Evolutionary conservation across 2,888 invertebrate species (phyloP).

Genomic region (Augiades crinisus): DNA sequence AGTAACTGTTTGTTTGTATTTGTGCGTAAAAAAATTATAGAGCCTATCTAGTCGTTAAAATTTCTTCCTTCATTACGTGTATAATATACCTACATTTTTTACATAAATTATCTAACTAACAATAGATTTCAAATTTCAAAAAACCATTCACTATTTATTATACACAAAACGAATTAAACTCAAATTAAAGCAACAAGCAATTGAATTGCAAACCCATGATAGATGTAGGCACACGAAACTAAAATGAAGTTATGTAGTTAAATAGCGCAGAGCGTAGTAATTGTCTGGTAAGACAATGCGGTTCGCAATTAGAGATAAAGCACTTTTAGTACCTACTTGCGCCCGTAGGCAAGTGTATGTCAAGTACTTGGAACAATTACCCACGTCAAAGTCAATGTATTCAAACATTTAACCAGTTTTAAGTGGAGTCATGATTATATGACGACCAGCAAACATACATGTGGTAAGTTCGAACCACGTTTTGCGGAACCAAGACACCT

Average conservation of each 20-base stretch:
- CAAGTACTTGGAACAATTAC: constrained; percentile 17
- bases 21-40: too few relatives aligned
- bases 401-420: constrained; percentile 1
- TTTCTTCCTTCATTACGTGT: too few relatives aligned
- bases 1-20: too few relatives aligned
- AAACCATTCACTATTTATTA: neutral
- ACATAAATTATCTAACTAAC: too few relatives aligned
- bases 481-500: too few relatives aligned
- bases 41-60: too few relatives aligned
- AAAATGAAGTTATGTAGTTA: constrained; percentile 26
- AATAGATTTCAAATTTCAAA: too few relatives aligned
- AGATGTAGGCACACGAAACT: constrained; percentile 22
- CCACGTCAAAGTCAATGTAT: constrained; percentile 10
- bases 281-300: constrained; percentile 27
- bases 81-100: too few relatives aligned
- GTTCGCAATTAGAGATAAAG: constrained; percentile 25
- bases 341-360: constrained; percentile 20
- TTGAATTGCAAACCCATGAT: constrained; percentile 19
- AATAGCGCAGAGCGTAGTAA: constrained; percentile 26
- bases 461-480: too few relatives aligned
- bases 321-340: constrained; percentile 26
- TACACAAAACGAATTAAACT: constrained; percentile 1
- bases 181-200: constrained; percentile 12
- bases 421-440: neutral
- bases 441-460: too few relatives aligned